Conservation (phyloP, 1,140 invertebrate species). For the Aphaenogaster ashmeadi region DNA sequence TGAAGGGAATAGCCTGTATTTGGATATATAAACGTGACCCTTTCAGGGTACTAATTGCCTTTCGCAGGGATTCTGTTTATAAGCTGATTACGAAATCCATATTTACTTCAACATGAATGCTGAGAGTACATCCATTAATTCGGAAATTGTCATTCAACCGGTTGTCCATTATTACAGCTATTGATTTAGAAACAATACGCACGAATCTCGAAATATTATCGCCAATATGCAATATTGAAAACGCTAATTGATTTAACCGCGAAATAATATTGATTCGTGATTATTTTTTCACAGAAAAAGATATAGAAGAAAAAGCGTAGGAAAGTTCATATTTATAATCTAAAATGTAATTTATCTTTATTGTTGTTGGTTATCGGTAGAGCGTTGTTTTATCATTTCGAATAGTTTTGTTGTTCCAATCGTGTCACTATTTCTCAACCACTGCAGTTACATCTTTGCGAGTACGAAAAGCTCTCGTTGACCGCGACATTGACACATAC, state of each 20-base stretch:
- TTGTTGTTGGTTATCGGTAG: background rate
- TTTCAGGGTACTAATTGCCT: background rate
- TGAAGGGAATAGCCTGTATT: background rate
- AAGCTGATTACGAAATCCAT: constrained; percentile 17
- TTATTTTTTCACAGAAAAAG: background rate
- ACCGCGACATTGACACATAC: constrained; percentile 40
- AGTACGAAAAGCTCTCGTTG: constrained; percentile 37
- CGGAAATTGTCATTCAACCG: constrained; percentile 15
- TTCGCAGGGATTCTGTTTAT: background rate
- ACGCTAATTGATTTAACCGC: background rate
- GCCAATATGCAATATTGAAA: background rate
- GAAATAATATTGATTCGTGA: background rate
- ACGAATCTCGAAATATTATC: background rate
- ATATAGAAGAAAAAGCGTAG: background rate
- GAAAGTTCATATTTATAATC: background rate
- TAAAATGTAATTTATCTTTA: background rate
- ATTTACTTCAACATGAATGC: background rate
- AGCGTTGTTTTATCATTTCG: constrained; percentile 8
- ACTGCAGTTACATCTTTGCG: constrained; percentile 19
- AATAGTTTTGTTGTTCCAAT: background rate
- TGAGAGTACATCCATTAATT: constrained; percentile 7
- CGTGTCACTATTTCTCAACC: background rate
- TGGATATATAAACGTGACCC: background rate
- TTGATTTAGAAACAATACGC: constrained; percentile 4
- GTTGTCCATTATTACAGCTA: constrained; percentile 17